Percentiles rank a stretch among this genome's conserved stretches.
Evolutionary conservation across 2,888 invertebrate species (phyloP).

Genomic region (Oeneis ivallda): DNA sequence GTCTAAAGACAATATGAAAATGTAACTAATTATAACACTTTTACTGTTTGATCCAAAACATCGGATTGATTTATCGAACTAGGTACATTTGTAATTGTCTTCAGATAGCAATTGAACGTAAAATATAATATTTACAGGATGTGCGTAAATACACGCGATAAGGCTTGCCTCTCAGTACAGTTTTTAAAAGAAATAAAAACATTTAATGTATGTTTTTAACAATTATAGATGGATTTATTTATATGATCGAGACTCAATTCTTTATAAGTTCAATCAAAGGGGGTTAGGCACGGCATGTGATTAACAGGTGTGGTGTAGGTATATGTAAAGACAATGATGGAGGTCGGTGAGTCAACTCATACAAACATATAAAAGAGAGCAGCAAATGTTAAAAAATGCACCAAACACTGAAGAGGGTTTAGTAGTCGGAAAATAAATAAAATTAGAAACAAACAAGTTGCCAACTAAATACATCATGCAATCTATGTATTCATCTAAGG

Average conservation of each 20-base stretch:
- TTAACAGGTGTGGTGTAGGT: conserved; percentile 52
- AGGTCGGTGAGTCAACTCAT: conserved; percentile 61
- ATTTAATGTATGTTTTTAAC: conserved; percentile 25
- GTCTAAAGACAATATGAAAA: conserved; percentile 41
- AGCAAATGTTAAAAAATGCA: conserved; percentile 52
- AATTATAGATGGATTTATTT: conserved; percentile 31
- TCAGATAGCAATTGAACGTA: conserved; percentile 28
- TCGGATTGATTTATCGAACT: not conserved
- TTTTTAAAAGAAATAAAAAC: conserved; percentile 38
- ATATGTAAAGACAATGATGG: conserved; percentile 62
- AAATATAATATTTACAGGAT: conserved; percentile 26
- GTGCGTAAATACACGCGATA: conserved; percentile 46
- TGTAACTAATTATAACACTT: conserved; percentile 11
- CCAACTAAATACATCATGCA: conserved; percentile 71
- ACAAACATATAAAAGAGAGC: conserved; percentile 52
- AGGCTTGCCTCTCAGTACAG: conserved; percentile 64
- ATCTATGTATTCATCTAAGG: conserved; percentile 76
- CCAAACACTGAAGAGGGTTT: conserved; percentile 58
- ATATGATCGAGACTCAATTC: conserved; percentile 36
- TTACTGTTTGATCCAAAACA: not conserved
- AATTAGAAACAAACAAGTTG: conserved; percentile 56
- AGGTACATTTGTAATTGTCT: conserved; percentile 34
- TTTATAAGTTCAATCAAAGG: conserved; percentile 63
- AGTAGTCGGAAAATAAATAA: conserved; percentile 46
- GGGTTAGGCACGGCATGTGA: conserved; percentile 57